Percentiles rank a stretch among this genome's conserved stretches.
Evolutionary conservation across 2,797 vertebrate species (phyloP).

Genomic region (Cyprinodon diabolis): DNA sequence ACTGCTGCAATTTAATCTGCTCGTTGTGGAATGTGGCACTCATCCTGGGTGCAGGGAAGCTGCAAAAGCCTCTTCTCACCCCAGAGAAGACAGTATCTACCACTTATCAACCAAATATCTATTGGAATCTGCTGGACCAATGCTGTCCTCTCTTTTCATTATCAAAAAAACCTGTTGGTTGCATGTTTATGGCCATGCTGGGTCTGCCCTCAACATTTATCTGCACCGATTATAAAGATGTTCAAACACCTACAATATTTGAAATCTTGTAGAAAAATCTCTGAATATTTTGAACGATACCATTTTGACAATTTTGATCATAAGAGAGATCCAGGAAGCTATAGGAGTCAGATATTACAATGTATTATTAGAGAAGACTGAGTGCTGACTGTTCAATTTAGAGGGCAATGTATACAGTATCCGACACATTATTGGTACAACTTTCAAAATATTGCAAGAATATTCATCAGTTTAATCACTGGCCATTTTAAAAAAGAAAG

Average conservation of each 20-base stretch:
- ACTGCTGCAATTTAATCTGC: constrained; percentile 14
- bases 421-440: too few relatives aligned
- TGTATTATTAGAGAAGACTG: neutral
- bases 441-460: too few relatives aligned
- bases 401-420: too few relatives aligned
- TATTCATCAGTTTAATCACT: neutral
- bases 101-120: neutral
- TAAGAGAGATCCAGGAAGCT: neutral
- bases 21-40: neutral
- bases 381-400: neutral
- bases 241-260: neutral
- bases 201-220: too few relatives aligned
- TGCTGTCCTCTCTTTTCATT: neutral
- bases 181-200: neutral
- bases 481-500: neutral
- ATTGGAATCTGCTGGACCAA: neutral
- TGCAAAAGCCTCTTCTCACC: neutral
- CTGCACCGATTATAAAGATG: neutral
- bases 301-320: neutral
- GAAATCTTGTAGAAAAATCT: neutral
- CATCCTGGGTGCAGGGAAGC: neutral
- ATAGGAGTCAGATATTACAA: too few relatives aligned
- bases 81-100: neutral
- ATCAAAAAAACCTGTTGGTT: neutral
- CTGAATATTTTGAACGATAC: too few relatives aligned